Conservation (phyloP, 2,888 invertebrate species). For the Latrodectus elegans region DNA sequence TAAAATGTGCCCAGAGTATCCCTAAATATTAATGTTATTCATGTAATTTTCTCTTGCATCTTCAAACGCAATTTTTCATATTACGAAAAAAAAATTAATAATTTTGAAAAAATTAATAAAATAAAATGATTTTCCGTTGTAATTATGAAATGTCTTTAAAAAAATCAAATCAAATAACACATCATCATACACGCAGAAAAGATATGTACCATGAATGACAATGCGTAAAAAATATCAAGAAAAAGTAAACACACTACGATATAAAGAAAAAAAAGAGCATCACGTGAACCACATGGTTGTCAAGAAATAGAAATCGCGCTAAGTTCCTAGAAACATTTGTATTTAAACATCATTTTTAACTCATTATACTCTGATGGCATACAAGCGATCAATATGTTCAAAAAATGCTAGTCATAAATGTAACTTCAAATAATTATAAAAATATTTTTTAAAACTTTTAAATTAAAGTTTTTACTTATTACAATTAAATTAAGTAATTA, state of each 20-base stretch:
- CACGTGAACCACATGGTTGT: constrained; percentile 54
- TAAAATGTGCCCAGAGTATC: too few relatives aligned
- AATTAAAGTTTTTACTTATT: background rate
- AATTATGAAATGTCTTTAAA: too few relatives aligned
- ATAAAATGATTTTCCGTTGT: too few relatives aligned
- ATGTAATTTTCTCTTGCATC: too few relatives aligned
- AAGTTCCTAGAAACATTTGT: background rate
- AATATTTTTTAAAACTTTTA: constrained; percentile 29
- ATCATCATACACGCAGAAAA: too few relatives aligned
- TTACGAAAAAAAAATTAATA: too few relatives aligned
- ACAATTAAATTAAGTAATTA: background rate
- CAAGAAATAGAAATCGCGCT: background rate
- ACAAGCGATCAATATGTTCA: constrained; percentile 62
- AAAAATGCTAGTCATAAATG: constrained; percentile 36
- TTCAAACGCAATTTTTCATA: too few relatives aligned
- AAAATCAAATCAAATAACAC: too few relatives aligned
- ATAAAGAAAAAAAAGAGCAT: constrained; percentile 48
- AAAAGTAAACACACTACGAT: constrained; percentile 57
- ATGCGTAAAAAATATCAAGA: constrained; percentile 4
- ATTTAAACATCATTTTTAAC: constrained; percentile 6
- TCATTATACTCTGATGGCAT: constrained; percentile 19
- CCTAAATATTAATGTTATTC: too few relatives aligned
- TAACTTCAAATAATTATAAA: constrained; percentile 35
- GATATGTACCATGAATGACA: background rate
- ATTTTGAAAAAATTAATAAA: too few relatives aligned